A percentile compares a stretch with the other conserved stretches of the same genome.
Conservation (phyloP, 2,888 invertebrate species). For the Lysandra coridon region DNA sequence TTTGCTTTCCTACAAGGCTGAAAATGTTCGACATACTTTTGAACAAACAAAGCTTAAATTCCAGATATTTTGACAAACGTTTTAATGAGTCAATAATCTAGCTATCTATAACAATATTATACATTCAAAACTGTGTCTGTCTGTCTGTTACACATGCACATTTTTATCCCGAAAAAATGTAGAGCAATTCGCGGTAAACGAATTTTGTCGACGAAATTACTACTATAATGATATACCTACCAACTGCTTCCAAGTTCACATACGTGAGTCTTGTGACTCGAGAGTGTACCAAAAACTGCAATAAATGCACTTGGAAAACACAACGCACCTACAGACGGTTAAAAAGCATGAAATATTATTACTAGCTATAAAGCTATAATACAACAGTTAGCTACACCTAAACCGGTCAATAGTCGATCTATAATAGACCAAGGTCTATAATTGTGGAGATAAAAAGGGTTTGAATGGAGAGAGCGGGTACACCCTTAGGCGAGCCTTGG, state of each 20-base stretch:
- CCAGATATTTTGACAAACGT: too few relatives aligned
- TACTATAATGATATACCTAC: too few relatives aligned
- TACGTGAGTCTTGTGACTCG: too few relatives aligned
- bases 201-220: too few relatives aligned
- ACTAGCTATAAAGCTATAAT: background rate
- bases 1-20: background rate
- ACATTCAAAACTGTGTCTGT: too few relatives aligned
- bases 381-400: background rate
- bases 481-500: background rate
- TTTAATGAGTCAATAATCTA: too few relatives aligned
- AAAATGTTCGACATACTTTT: background rate
- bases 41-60: background rate
- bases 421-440: background rate
- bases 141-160: too few relatives aligned
- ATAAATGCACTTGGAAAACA: background rate
- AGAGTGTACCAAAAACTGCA: background rate
- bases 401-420: slow-evolving; percentile 3
- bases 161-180: too few relatives aligned
- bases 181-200: too few relatives aligned
- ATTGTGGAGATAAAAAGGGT: slow-evolving; percentile 15
- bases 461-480: slow-evolving; percentile 8
- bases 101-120: too few relatives aligned
- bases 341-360: background rate
- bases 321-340: background rate
- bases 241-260: too few relatives aligned